Base-by-base conservation (phyloP, 2,113 vertebrate species). In the Zosterops japonicus region DNA sequence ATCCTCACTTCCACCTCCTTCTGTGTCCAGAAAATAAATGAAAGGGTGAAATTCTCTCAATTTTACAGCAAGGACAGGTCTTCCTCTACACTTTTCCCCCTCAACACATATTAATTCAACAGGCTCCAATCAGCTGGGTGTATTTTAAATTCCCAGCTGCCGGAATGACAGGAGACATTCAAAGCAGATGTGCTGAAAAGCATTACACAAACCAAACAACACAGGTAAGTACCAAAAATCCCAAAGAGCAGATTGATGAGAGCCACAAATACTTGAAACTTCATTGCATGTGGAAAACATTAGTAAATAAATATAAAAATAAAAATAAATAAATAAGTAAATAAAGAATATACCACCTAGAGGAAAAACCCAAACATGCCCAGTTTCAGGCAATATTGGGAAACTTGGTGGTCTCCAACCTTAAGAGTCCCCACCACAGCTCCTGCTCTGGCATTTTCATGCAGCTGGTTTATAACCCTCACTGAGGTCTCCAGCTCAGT, bases 291-390 rank as follows among this genome's bases (percentile, higher is more conserved):
- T 10, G 56, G 50, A 77, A 49, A 29, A 42, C 18, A n/a, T 10
- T 18, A 41, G 15, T 31, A 61, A 90, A 87, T 79, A 85, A 25
- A 53, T 8, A n/a, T 2, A n/a, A 2, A 44, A 0, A 63, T 12
- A 44, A 25, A 42, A 23, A 75, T 10, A 35, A 23, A 57, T 14
- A 85, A 46, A 65, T 11, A 33, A 18, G 36, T 16, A 84, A 71
- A 87, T 2, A 31, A 2, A 41, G 0, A 65, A 65, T 16, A 17
- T 0, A 35, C 1, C 8, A 44, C 25, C 36, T 61, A 1, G 2
- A 74, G 31, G 23, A 42, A 76, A 21, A 46, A 39, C 27, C 14
- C 70, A 79, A 19, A 11, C 9, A 8, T 6, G 3, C 12, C 22
- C 7, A 68, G 6, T 11, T 78, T 92, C 49, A 64, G 46, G 42